phyloP scores from a whole-genome alignment of 1,140 invertebrate species.

The Hypothenemus hampei region DNA sequence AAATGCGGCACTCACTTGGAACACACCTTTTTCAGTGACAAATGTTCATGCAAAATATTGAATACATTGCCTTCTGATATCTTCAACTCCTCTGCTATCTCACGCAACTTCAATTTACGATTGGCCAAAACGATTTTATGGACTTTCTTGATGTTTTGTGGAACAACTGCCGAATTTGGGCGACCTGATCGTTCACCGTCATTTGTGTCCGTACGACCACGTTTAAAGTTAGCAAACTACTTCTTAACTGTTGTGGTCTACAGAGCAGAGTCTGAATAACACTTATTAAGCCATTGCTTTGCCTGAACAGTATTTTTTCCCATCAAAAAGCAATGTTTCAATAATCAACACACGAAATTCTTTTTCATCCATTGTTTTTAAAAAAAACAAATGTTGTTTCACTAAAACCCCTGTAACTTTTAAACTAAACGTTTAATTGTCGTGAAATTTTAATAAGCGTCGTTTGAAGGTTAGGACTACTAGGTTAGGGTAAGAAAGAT shows the following conservation, averaged over 20 bases:
- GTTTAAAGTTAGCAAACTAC: slow-evolving; percentile 39
- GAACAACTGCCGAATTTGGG: slow-evolving; percentile 29
- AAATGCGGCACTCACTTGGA: slow-evolving; percentile 4
- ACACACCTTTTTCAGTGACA: slow-evolving; percentile 6
- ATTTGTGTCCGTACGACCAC: slow-evolving; percentile 33
- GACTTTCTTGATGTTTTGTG: slow-evolving; percentile 35
- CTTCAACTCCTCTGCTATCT: slow-evolving; percentile 26
- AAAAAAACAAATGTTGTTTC: too few species aligned
- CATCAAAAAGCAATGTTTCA: slow-evolving; percentile 1
- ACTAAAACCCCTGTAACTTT: too few species aligned
- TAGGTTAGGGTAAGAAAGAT: too few species aligned
- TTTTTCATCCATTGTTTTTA: too few species aligned
- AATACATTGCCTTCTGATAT: slow-evolving; percentile 26
- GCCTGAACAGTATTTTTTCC: slow-evolving; percentile 9
- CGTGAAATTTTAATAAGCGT: too few species aligned
- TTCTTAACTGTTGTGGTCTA: slow-evolving; percentile 27
- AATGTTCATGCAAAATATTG: slow-evolving; percentile 26
- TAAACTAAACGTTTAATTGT: too few species aligned
- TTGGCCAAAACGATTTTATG: background rate
- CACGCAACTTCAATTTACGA: slow-evolving; percentile 6
- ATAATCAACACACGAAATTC: slow-evolving; percentile 3
- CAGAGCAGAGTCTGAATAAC: slow-evolving; percentile 28
- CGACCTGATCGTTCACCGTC: slow-evolving; percentile 31
- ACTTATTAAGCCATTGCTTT: slow-evolving; percentile 11
- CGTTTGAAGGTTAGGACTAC: too few species aligned